Evolutionary conservation across 2,888 invertebrate species (phyloP).

Genomic region (Thecophora atra): DNA sequence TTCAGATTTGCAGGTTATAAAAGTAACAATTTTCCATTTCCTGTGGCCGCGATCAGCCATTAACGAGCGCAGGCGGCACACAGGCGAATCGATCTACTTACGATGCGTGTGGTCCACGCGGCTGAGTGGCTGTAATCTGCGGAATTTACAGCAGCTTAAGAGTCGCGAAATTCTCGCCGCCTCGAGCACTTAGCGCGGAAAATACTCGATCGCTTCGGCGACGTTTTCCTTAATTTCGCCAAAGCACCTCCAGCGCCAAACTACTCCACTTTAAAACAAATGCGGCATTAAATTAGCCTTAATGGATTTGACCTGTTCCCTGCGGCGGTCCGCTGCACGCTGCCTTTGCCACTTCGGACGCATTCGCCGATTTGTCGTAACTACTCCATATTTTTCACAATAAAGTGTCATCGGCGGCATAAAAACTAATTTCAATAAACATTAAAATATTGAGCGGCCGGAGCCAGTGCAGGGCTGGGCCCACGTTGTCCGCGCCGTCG

Average conservation of each 20-base stretch:
- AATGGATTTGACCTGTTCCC: constrained; percentile 11
- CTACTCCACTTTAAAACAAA: constrained; percentile 28
- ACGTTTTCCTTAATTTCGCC: constrained; percentile 11
- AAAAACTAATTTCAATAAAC: constrained; percentile 26
- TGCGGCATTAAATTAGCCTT: constrained; percentile 3
- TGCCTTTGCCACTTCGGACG: too few species aligned
- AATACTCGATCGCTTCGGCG: neutral
- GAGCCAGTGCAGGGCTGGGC: constrained; percentile 1
- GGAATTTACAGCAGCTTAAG: constrained; percentile 29
- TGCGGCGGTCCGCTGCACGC: neutral
- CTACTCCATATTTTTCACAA: constrained; percentile 34
- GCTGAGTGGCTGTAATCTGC: constrained; percentile 27
- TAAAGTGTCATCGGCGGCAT: constrained; percentile 33
- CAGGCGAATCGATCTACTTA: constrained; percentile 11
- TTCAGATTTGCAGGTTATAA: constrained; percentile 35
- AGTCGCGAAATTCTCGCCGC: neutral
- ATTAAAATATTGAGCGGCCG: constrained; percentile 15
- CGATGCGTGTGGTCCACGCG: constrained; percentile 11
- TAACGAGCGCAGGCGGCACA: neutral
- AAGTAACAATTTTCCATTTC: constrained; percentile 22
- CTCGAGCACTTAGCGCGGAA: constrained; percentile 6
- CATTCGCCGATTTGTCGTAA: constrained; percentile 2
- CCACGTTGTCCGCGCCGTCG: constrained; percentile 40
- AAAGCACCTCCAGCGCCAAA: neutral
- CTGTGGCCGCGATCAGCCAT: constrained; percentile 11